Base-by-base conservation (phyloP, 1,140 invertebrate genomes). In the Brachionus koreanus region DNA sequence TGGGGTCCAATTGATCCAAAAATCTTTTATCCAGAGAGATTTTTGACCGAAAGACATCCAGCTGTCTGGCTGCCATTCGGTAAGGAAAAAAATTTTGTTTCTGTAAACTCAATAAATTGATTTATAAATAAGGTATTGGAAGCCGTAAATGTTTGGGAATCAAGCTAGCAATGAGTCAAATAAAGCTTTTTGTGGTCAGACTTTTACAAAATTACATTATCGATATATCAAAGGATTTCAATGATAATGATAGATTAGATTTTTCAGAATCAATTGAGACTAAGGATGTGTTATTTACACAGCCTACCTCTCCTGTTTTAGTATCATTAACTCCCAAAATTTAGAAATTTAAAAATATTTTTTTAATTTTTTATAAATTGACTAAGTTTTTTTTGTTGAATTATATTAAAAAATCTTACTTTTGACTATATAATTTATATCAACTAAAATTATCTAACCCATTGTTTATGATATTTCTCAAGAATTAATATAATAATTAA, bases 1-100 rank as follows among this genome's bases (percentile, higher is more conserved):
- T 79, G 76, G 76, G 76, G 76, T 63, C 76, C 76, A 42, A 49
- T 79, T 42, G 76, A 79, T 79, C 76, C 76, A 25, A 43, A 61
- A 43, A 37, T 35, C 4, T 79, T 79, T 79, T 79, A 79, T 61
- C 76, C 76, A 2, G 76, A 79, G 25, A 57, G 76, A 79, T 79
- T 79, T 79, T 61, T 79, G 49, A 65, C 61, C 13, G 76, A 79
- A 37, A 39, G 76, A 42, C 33, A 79, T 35, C 76, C 76, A 5
- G 46, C 76, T 65, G 76, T 49, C 29, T 79, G 76, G 76, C 37
- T 79, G 4, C n/a, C 76, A 12, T 79, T 79, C 23, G 76, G 76
- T 79, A 79, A 23, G 3, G 2, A n/a, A 46, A 76, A n/a, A 16
- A 19, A 49, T 49, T 46, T 35, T 46, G n/a, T n/a, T n/a, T 49